Evolutionary conservation across 2,113 vertebrate genomes (phyloP), one percentile per base, ranked within the genome.

Genomic region (Percopsis transmontana): DNA sequence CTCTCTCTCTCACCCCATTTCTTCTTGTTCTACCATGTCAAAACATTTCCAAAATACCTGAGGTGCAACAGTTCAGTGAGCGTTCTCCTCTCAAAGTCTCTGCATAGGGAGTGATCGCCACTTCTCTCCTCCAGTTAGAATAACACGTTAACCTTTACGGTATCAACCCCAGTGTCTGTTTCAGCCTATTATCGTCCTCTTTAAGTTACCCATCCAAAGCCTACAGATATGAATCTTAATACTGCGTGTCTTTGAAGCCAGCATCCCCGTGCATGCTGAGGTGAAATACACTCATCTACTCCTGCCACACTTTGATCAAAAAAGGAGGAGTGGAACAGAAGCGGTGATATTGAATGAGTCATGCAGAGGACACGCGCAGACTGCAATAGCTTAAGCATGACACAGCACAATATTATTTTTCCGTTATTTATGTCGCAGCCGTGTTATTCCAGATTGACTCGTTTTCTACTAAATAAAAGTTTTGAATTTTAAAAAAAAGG

Each of bases 281-380:
- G 75, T 89, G 88, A 86, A 84, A 85, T 74, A 84, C 87, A 71
- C 77, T 80, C 67, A 80, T 82, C 72, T 68, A 72, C 64, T 77
- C 57, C 75, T 70, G 53, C 42, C 67, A 73, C 71, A 84, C 88
- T 90, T 89, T 91, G 88, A 90, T 91, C 84, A 81, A 67, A 67
- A 21, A 50, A 39, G 54, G 27, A 14, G 33, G 70, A 81, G 62
- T 63, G 71, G 71, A 77, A 74, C 62, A 52, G 72, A 73, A 71
- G 74, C 21, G 70, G 70, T 27, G 18, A 58, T 76, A 76, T 57
- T 78, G 47, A 67, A 66, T 55, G 8, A 87, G 87, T 88, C 85
- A 85, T 45, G 65, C 55, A 52, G 80, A 88, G 84, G 81, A 80
- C 83, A 84, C 74, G 45, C 48, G 7, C 66, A 62, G 19, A 70